Conservation (phyloP, 1,140 invertebrate species). For the Eubasilissa regina region DNA sequence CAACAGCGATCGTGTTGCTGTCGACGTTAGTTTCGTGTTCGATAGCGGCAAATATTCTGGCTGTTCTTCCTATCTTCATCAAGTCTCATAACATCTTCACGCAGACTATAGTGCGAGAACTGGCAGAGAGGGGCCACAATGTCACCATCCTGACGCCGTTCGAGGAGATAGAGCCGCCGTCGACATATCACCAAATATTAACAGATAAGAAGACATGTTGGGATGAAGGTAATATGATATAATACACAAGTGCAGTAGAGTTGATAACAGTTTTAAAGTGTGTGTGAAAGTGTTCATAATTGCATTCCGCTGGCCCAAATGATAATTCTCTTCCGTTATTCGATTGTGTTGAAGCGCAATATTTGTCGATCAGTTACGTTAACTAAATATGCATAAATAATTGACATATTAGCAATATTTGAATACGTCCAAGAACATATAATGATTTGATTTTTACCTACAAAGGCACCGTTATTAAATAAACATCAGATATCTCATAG, state of each 20-base stretch:
- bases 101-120: conserved; percentile 71
- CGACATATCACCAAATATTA: conserved; percentile 71
- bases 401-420: too few relatives aligned
- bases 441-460: too few relatives aligned
- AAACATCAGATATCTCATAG: too few relatives aligned
- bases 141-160: conserved; percentile 74
- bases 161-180: conserved; percentile 65
- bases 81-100: conserved; percentile 73
- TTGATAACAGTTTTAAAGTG: too few relatives aligned
- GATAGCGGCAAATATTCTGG: conserved; percentile 64
- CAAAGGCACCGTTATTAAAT: too few relatives aligned
- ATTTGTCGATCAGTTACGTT: too few relatives aligned
- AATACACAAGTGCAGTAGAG: not conserved
- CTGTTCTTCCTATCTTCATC: conserved; percentile 65
- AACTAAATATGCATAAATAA: too few relatives aligned
- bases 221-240: conserved; percentile 62
- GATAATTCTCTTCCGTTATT: too few relatives aligned
- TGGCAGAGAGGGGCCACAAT: conserved; percentile 75
- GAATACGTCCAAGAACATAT: too few relatives aligned
- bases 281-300: too few relatives aligned
- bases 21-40: not conserved
- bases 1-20: not conserved
- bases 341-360: too few relatives aligned
- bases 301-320: too few relatives aligned
- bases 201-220: conserved; percentile 71